Conservation (phyloP, 2,888 invertebrate genomes). For the Limnephilus marmoratus region DNA sequence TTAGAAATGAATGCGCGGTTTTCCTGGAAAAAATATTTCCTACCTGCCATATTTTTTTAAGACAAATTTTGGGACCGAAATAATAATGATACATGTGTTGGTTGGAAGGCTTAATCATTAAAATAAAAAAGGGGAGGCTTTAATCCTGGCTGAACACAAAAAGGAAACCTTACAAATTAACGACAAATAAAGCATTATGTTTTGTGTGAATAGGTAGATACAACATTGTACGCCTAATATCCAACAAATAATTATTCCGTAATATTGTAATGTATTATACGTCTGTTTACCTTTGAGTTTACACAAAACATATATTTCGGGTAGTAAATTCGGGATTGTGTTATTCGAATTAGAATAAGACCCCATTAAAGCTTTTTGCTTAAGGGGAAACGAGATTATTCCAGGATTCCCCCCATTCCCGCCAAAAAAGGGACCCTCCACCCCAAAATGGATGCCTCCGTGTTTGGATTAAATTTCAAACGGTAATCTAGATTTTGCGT, state of each 20-base stretch:
- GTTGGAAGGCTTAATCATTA: not conserved
- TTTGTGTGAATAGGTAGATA: not conserved
- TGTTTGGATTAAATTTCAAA: slow-evolving; percentile 42
- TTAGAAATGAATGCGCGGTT: not conserved
- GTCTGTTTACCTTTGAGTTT: slow-evolving; percentile 21
- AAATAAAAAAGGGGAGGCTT: not conserved
- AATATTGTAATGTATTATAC: not conserved
- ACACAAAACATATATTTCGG: slow-evolving; percentile 26
- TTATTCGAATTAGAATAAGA: slow-evolving; percentile 37
- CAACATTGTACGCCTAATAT: not conserved
- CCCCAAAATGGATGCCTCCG: slow-evolving; percentile 17
- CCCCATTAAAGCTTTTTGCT: slow-evolving; percentile 40
- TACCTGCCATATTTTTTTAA: not conserved
- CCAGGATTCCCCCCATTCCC: not conserved
- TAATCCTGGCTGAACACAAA: not conserved
- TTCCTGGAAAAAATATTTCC: not conserved
- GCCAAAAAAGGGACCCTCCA: not conserved
- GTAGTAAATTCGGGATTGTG: slow-evolving; percentile 36
- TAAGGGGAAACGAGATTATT: slow-evolving; percentile 37
- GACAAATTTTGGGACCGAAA: not conserved
- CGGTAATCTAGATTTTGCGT: slow-evolving; percentile 42
- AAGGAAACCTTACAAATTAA: slow-evolving; percentile 2
- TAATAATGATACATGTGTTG: not conserved
- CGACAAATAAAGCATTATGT: slow-evolving; percentile 2
- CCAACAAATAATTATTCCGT: not conserved